Evolutionary conservation across 1,140 invertebrate genomes (phyloP).

Genomic region (Drusus annulatus): DNA sequence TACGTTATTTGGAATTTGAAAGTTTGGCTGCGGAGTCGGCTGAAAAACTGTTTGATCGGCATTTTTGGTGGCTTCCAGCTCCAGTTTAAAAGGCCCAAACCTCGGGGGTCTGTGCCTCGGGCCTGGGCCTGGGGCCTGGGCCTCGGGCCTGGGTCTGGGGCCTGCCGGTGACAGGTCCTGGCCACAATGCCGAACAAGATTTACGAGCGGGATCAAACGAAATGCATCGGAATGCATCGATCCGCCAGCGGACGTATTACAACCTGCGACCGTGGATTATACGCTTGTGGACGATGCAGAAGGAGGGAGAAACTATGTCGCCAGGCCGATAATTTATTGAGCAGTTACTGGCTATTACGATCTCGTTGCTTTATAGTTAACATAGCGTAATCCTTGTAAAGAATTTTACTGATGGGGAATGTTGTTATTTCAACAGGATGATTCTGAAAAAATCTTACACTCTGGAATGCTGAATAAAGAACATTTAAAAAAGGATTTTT

Average conservation of each 20-base stretch:
- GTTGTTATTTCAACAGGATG: too few species aligned
- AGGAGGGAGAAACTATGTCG: too few species aligned
- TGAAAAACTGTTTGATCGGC: background rate
- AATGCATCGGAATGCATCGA: constrained; percentile 58
- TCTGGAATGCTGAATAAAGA: too few species aligned
- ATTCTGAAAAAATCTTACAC: too few species aligned
- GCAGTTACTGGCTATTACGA: too few species aligned
- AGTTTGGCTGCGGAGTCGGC: background rate
- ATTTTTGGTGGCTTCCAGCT: background rate
- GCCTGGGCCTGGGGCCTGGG: too few species aligned
- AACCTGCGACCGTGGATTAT: background rate
- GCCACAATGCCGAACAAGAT: constrained; percentile 54
- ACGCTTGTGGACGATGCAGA: too few species aligned
- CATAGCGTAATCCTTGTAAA: too few species aligned
- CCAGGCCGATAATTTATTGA: too few species aligned
- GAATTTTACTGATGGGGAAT: too few species aligned
- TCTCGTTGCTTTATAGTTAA: too few species aligned
- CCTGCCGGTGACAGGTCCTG: constrained; percentile 49
- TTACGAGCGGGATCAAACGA: constrained; percentile 50
- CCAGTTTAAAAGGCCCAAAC: constrained; percentile 40
- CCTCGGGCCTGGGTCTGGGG: background rate
- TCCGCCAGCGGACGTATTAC: constrained; percentile 44
- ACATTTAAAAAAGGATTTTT: too few species aligned
- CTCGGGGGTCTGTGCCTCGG: constrained; percentile 53
- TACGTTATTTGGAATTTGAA: background rate